These are phyloP conservation scores for Aphidius ervi DNA, from an alignment of 1,140 invertebrate genomes.

Conservation along the genomic window DNA sequence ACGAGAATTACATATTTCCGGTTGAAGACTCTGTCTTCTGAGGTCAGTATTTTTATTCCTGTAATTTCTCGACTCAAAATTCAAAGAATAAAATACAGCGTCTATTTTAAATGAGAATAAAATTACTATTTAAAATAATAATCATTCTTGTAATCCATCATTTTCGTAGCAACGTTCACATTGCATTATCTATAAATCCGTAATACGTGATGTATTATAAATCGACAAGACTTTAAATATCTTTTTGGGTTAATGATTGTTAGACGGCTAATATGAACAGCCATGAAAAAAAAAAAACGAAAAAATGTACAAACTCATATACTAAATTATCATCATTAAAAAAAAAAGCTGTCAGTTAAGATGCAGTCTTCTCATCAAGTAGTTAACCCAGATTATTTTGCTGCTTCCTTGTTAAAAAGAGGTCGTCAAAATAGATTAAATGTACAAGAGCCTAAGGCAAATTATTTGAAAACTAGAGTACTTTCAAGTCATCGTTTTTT, in stretches of 20 bases:
- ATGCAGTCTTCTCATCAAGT: conserved; percentile 20
- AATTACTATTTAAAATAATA: too few relatives aligned
- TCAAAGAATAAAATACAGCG: too few relatives aligned
- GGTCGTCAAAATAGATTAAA: conserved; percentile 23
- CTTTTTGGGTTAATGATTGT: conserved; percentile 26
- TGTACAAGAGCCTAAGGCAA: neutral
- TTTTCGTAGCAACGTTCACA: too few relatives aligned
- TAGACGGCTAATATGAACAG: conserved; percentile 20
- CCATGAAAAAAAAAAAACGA: neutral
- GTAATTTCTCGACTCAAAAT: too few relatives aligned
- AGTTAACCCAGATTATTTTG: conserved; percentile 19
- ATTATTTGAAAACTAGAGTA: too few relatives aligned
- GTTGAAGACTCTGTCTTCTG: too few relatives aligned
- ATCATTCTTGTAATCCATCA: too few relatives aligned
- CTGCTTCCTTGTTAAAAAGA: conserved; percentile 22
- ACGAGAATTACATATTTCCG: too few relatives aligned
- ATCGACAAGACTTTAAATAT: conserved; percentile 14
- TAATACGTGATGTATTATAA: neutral
- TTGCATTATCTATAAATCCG: too few relatives aligned
- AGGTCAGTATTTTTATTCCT: too few relatives aligned
- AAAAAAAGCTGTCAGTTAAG: conserved; percentile 22
- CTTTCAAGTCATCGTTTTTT: too few relatives aligned
- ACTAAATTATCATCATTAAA: conserved; percentile 13
- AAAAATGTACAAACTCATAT: conserved; percentile 13
- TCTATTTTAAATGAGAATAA: too few relatives aligned